Base-by-base conservation (phyloP, 2,113 vertebrate species). In the Cinclus cinclus region DNA sequence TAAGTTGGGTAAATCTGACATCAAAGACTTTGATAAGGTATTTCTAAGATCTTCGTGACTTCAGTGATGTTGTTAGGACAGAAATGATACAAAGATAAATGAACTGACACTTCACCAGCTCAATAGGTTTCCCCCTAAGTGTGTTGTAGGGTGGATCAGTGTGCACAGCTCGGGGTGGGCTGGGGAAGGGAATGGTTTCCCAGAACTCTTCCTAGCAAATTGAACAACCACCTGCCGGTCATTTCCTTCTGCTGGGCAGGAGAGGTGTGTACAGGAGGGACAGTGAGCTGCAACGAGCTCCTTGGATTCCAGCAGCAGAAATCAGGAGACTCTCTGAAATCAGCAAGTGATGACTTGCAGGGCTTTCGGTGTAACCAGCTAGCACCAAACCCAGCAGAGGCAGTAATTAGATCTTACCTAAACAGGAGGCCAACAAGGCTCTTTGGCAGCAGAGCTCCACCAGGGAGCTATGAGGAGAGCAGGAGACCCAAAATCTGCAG, bases 21-120 rank as follows among this genome's bases (percentile, higher is more conserved):
- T 97, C 89, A 97, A 97, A 96, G 94, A 68, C 86, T 81, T 92
- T 78, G 95, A 97, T 97, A 95, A 96, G 64, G 14, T 31, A 70
- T 95, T 96, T 90, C 86, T 93, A 78, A 93, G 86, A 92, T 95
- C 92, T 92, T 56, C 52, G 83, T 90, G 83, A 94, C 89, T 95
- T 92, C 86, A 81, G 73, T 75, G 89, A 81, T 94, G 76, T 83
- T 88, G 85, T 87, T 95, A 86, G 64, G 65, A 73, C 14, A 94
- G 47, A 92, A 94, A 91, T 52, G 49, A 89, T 94, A 49, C 13
- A 52, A 83, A 90, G 94, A 94, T 89, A 92, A 78, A 91, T 60
- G 56, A 92, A 71, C 91, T 94, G 91, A 91, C 77, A 78, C 74
- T 75, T 75, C 82, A 81, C 42, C 80, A 92, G 41, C 5, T 31